Base-by-base conservation (phyloP, 1,140 invertebrate genomes). In the Dreissena polymorpha region DNA sequence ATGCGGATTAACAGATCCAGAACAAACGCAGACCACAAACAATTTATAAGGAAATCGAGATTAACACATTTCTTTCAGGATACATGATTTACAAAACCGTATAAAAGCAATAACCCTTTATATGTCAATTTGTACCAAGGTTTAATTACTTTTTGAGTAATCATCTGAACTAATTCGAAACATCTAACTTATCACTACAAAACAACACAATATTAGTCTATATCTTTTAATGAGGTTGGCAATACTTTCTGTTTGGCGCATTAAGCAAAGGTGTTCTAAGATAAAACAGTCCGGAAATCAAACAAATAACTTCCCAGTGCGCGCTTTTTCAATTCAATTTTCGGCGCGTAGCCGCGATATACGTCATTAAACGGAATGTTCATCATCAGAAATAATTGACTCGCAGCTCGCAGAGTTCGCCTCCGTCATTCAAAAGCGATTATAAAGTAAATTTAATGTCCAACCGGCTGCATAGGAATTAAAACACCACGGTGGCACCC, bases 381-480 rank as follows among this genome's bases (percentile, higher is more conserved):
- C 63, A 74, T 74, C 72, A 74, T 82, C 79, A 82, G 25, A 39
- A 21, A 50, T 82, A 82, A 82, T 74, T 82, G 79, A 68, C 64
- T 82, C 79, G 23, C 79, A 74, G 79, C 50, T 57, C 39, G 29
- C 23, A 39, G 63, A n/a, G 27, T 55, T 55, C 50, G 16, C 27
- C 25, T 13, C 23, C 65, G 16, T 72, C 70, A 82, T 82, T 74
- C 68, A 67, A 82, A 73, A 73, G 51, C 23, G 63, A 74, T 82
- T 72, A 82, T 53, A 50, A 57, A 25, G 55, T 49, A 72, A 67
- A 12, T 73, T 73, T 67, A 72, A 82, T 57, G 79, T 68, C 57
- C 49, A 65, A 65, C 53, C 70, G 68, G 57, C 70, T 82, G 79
- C 79, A 82, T 73, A 27, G 27, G 64, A 82, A 82, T 82, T 82